phyloP scores from a whole-genome alignment of 2,113 vertebrate genomes.

The Cyphomyrus discorhynchus region DNA sequence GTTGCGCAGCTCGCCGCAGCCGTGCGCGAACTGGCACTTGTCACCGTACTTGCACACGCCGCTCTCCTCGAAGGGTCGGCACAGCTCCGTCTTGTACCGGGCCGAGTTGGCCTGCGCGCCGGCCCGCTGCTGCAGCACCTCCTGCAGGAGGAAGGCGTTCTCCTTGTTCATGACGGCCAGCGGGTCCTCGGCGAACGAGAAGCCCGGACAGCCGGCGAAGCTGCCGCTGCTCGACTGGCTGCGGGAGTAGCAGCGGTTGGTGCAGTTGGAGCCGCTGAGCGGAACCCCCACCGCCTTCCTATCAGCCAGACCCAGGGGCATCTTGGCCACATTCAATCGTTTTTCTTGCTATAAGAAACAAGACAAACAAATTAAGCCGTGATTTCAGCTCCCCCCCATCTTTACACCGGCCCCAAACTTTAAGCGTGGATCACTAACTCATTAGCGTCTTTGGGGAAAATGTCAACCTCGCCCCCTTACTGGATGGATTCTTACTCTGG shows the following conservation, averaged over 20 bases:
- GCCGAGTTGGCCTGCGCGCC: constrained; percentile 59
- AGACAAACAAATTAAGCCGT: neutral
- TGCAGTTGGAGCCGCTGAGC: constrained; percentile 66
- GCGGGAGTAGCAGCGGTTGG: constrained; percentile 70
- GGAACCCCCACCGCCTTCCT: constrained; percentile 74
- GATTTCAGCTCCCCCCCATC: neutral
- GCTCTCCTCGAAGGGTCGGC: constrained; percentile 80
- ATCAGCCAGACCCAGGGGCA: constrained; percentile 79
- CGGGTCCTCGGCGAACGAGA: constrained; percentile 58
- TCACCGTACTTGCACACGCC: constrained; percentile 82
- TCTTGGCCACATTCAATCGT: constrained; percentile 73
- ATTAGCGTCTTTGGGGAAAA: neutral
- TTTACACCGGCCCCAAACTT: neutral
- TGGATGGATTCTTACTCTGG: neutral
- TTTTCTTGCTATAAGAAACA: constrained; percentile 70
- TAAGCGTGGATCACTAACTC: neutral
- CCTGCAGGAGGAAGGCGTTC: constrained; percentile 69
- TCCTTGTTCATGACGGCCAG: constrained; percentile 63
- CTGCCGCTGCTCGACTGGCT: constrained; percentile 77
- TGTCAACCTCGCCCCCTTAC: neutral
- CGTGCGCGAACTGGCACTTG: constrained; percentile 87
- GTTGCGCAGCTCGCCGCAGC: constrained; percentile 78
- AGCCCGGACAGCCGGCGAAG: constrained; percentile 62
- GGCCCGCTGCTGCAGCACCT: constrained; percentile 68
- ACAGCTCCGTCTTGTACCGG: constrained; percentile 85